Conservation (phyloP, 2,113 vertebrate genomes). For the Percina caprodes region DNA sequence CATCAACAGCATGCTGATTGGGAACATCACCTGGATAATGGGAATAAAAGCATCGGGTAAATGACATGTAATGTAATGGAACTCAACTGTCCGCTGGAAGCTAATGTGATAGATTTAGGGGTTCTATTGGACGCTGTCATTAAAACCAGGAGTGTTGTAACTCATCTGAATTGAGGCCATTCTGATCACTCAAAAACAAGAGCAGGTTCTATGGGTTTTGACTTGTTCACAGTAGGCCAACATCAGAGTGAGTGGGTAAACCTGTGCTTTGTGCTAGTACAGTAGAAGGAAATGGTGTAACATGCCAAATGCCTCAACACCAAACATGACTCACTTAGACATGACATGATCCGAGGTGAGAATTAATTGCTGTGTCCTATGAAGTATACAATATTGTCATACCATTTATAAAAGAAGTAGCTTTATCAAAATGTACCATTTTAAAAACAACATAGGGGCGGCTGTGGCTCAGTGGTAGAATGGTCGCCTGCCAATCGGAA, state of each 20-base stretch:
- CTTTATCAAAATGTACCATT: slow-evolving; percentile 61
- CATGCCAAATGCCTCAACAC: slow-evolving; percentile 4
- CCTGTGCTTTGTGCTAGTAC: slow-evolving; percentile 38
- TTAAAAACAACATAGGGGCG: slow-evolving; percentile 16
- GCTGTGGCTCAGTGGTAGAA: no score
- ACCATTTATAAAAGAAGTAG: slow-evolving; percentile 51
- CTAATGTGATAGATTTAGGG: not conserved
- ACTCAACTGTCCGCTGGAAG: not conserved
- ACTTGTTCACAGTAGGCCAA: slow-evolving; percentile 2
- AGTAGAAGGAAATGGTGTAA: slow-evolving; percentile 21
- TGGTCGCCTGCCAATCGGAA: no score
- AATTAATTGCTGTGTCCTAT: slow-evolving; percentile 35
- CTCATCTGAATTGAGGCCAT: not conserved
- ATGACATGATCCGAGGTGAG: slow-evolving; percentile 26
- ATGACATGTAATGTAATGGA: no score
- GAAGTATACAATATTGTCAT: slow-evolving; percentile 40
- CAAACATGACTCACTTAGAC: slow-evolving; percentile 6
- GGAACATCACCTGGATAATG: no score
- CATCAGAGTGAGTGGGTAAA: slow-evolving; percentile 21
- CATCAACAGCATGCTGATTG: no score
- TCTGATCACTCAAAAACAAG: slow-evolving; percentile 16
- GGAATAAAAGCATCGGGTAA: no score
- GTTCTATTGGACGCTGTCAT: not conserved
- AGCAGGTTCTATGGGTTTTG: not conserved
- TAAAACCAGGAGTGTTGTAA: slow-evolving; percentile 10